A percentile compares a stretch with the other conserved stretches of the same genome.
These are phyloP conservation scores for Sinocyclocheilus maitianheensis DNA, from an alignment of 2,113 vertebrate species.

Conservation along the genomic window DNA sequence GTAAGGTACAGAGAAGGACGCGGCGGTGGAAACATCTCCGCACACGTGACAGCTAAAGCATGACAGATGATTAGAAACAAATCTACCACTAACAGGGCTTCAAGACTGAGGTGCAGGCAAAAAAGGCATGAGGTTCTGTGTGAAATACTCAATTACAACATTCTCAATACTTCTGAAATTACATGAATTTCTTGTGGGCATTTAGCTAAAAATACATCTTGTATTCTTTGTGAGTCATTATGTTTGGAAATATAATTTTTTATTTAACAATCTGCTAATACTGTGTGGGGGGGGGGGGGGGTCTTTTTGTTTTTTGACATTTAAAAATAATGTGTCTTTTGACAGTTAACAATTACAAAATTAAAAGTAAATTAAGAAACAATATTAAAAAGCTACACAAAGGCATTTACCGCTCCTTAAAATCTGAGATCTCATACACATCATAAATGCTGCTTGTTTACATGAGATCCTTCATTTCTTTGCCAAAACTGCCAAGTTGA, in stretches of 20 bases:
- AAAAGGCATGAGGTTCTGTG: background rate
- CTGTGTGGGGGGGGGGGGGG: background rate
- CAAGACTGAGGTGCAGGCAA: background rate
- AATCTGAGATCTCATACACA: constrained; percentile 24
- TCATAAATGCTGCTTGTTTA: background rate
- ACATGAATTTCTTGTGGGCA: background rate
- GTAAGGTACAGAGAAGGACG: constrained; percentile 26
- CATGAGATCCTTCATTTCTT: constrained; percentile 27
- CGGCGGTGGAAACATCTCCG: constrained; percentile 8
- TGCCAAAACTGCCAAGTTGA: background rate
- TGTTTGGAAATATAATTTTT: background rate
- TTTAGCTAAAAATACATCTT: background rate
- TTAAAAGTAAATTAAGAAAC: constrained; percentile 4
- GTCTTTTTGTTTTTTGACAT: background rate
- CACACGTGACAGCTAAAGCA: background rate
- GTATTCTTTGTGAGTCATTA: too few relatives aligned
- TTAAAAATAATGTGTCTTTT: background rate
- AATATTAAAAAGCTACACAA: constrained; percentile 32
- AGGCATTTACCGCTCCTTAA: background rate
- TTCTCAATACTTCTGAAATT: background rate
- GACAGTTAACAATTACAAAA: constrained; percentile 3
- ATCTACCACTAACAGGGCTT: background rate
- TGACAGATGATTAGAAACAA: background rate
- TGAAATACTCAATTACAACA: background rate
- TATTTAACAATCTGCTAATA: constrained; percentile 24